Evolutionary conservation across 2,888 invertebrate species (phyloP), one percentile per base, ranked within the genome.

Genomic region (Pyrocoelia pectoralis): DNA sequence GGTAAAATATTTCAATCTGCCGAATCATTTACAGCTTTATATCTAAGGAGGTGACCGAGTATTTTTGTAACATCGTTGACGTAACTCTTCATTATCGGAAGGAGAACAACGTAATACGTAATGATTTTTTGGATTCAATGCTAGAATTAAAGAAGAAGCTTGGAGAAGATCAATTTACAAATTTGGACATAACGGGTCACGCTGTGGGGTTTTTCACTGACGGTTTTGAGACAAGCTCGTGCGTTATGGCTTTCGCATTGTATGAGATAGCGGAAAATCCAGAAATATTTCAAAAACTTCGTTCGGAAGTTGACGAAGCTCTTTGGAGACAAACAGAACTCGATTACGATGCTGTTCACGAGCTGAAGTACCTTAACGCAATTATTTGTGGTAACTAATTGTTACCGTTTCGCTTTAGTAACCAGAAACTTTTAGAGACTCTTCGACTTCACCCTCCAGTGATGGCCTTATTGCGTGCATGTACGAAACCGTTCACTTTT

Each of bases 201-300:
- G 72, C 78, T 2, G 68, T 82, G 1, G 76, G 83, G 0, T 83
- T 83, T 64, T 83, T 82, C 61, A 50, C 77, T 0, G 84, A 84
- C 40, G 84, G 84, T 1, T 83, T 80, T 67, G 83, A 83, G 68
- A 84, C 84, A 0, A 82, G 82, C 12, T 81, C 83, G 0, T 73
- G 77, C 0, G 79, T 80, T 0, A 68, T 84, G 29, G 76, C 76
- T 40, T 83, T 79, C 54, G 59, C 78, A 1, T 70, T 79, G 1
- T 83, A 79, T 66, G 76, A 81, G 19, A 65, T 85, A 14, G 83
- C 84, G 0, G 46, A 56, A 4, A 75, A 84, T 69, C 74, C 71
- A 0, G 74, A 81, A 1, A 67, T 82, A 1, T 84, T 85, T 64
- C 71, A 78, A 1, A 82, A 75, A 67, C 63, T 84, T 3, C 73